Evolutionary conservation across 2,113 vertebrate species (phyloP), one percentile per base, ranked within the genome.

Genomic region (Chlamydotis undulata): DNA sequence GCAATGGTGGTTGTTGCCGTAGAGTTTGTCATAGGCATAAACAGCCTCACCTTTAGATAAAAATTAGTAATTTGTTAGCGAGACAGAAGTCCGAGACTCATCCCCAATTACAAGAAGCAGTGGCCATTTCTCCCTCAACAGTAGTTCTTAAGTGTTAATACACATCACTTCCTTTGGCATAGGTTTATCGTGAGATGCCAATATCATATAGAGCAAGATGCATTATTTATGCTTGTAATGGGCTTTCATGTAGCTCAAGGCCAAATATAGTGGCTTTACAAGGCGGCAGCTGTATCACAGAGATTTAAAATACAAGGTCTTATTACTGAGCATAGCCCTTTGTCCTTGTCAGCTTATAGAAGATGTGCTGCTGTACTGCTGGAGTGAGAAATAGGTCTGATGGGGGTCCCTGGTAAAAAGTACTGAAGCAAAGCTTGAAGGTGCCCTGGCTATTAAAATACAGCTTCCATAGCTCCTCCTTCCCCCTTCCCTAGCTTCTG

Each of bases 261-360:
- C 47, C 71, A 67, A 92, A 73, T 83, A 41, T n/a, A 77, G 70
- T 11, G 6, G 69, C 47, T 89, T 37, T 55, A 25, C 64, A 80
- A 7, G 5, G 63, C 3, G 1, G 79, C 70, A 86, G 71, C 82
- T 90, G 17, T 84, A 87, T 88, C n/a, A 35, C 37, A 68, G 79
- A 78, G 74, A 84, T 89, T 64, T 91, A 83, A 95, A 95, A 82
- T 65, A 60, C 28, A 55, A 94, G 55, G 63, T 71, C 52, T 77
- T 87, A n/a, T 64, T 86, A 35, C 23, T 22, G 55, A 76, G 57
- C 1, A 0, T 69, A 78, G 76, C 49, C 71, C 55, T 90, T 78
- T 69, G 70, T 96, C 85, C 89, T 94, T 87, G 52, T 81, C 83
- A 80, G 84, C 4, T 0, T 33, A n/a, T 29, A 83, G 81, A 63